Evolutionary conservation across 2,888 invertebrate species (phyloP), one percentile per base, ranked within the genome.

Genomic region (Notodonta dromedarius): DNA sequence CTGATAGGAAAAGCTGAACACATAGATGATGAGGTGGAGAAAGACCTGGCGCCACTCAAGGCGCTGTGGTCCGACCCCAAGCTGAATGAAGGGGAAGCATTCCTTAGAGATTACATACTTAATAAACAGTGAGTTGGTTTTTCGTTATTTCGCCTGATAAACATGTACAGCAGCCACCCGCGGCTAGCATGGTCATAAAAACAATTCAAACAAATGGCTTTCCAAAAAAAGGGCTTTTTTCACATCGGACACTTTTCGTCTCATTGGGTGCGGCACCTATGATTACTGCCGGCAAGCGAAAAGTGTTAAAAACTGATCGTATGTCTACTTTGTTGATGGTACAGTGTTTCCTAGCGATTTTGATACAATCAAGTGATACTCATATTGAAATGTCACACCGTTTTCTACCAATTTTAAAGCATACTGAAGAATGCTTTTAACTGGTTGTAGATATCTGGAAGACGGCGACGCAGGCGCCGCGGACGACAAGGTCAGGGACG

Each of bases 91-190:
- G 96, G 96, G 44, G 99, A 99, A 83, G 96, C 96, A 60, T 99
- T 98, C 88, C 93, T 99, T 2, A 94, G 97, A 60, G 99, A 99
- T 89, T 99, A 97, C 85, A 96, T 99, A 72, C 90, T 99, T 48
- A 97, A 98, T 82, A 97, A 98, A 86, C 96, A 96, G 91, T 95
- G 87, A 66, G 66, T 64, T 35, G 0, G 42, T 24, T 24, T 24
- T 24, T 24, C 24, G 1, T 24, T 24, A 24, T 24, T 24, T 24
- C 24, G 24, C 24, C 24, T 24, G 24, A 24, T 24, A 24, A 24
- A 24, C 24, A 24, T 24, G 24, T 2, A 24, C 24, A 1, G 2
- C 24, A 24, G 24, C 24, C 2, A 24, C 2, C 1, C 24, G 24
- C 24, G 24, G 2, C 1, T 24, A 24, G 24, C 24, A 24, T 24